Conservation (phyloP, 2,888 invertebrate species). For the Stenodera caucasica region DNA sequence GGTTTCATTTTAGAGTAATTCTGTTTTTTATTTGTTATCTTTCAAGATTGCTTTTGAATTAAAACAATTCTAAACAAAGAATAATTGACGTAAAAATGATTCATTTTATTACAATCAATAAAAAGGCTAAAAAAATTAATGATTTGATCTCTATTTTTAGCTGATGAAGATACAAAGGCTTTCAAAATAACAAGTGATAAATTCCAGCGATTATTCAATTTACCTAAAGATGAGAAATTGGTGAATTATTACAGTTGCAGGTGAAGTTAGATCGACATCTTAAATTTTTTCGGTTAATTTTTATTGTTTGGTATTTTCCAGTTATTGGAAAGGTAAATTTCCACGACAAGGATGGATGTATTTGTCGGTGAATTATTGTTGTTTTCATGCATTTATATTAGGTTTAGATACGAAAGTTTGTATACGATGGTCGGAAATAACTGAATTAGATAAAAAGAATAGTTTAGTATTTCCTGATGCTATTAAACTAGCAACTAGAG, state of each 20-base stretch:
- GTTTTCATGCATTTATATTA: constrained; percentile 94
- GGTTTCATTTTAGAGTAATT: no score
- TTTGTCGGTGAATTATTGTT: constrained; percentile 93
- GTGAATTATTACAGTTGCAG: constrained; percentile 94
- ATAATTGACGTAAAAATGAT: no score
- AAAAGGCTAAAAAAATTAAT: no score
- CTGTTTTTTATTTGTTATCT: no score
- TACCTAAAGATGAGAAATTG: constrained; percentile 92
- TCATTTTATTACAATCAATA: no score
- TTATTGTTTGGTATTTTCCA: constrained; percentile 51
- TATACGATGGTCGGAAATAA: constrained; percentile 89
- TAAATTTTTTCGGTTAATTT: constrained; percentile 8
- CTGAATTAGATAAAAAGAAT: constrained; percentile 75
- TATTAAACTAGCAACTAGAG: constrained; percentile 82
- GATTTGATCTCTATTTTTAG: constrained; percentile 42
- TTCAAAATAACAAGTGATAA: constrained; percentile 78
- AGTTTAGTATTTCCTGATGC: constrained; percentile 81
- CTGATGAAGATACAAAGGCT: constrained; percentile 82
- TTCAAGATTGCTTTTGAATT: no score
- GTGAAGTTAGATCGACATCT: constrained; percentile 59
- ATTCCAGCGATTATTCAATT: constrained; percentile 85
- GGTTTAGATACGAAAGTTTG: constrained; percentile 85
- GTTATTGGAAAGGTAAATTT: constrained; percentile 90
- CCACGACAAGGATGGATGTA: constrained; percentile 98
- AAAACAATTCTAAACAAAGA: no score